phyloP scores from a whole-genome alignment of 2,888 invertebrate genomes.

The Thecocarcelia acutangulata region DNA sequence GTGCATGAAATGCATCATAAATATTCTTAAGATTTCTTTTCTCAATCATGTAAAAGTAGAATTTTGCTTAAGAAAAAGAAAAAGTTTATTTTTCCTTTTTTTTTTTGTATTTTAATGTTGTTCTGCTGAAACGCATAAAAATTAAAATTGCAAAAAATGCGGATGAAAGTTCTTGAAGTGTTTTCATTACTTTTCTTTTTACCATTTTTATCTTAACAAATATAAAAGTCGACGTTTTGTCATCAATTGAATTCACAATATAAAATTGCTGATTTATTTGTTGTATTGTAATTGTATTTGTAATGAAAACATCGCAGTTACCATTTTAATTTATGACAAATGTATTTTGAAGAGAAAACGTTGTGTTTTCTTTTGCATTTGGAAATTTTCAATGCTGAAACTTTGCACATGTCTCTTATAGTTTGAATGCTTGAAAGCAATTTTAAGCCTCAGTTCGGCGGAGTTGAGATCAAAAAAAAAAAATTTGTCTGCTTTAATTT shows the following conservation, averaged over 20 bases:
- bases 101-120: neutral
- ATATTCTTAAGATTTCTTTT: constrained; percentile 50
- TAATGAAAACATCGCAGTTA: constrained; percentile 52
- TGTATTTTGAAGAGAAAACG: constrained; percentile 21
- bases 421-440: neutral
- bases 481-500: no score
- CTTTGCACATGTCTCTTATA: no score
- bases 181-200: constrained; percentile 34
- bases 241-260: constrained; percentile 22
- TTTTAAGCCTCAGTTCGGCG: neutral
- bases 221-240: neutral
- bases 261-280: constrained; percentile 54
- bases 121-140: constrained; percentile 5
- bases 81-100: constrained; percentile 58
- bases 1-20: constrained; percentile 64
- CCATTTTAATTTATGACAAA: constrained; percentile 44
- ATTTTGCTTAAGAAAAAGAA: constrained; percentile 48
- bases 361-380: neutral
- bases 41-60: constrained; percentile 42
- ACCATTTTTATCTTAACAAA: constrained; percentile 23
- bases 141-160: constrained; percentile 45
- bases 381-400: neutral
- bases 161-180: constrained; percentile 65
- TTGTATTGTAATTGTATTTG: constrained; percentile 17
- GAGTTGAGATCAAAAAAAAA: no score